These are phyloP conservation scores for Sebastes trivittatus DNA, from an alignment of 2,797 vertebrate genomes.

Conservation along the genomic window DNA sequence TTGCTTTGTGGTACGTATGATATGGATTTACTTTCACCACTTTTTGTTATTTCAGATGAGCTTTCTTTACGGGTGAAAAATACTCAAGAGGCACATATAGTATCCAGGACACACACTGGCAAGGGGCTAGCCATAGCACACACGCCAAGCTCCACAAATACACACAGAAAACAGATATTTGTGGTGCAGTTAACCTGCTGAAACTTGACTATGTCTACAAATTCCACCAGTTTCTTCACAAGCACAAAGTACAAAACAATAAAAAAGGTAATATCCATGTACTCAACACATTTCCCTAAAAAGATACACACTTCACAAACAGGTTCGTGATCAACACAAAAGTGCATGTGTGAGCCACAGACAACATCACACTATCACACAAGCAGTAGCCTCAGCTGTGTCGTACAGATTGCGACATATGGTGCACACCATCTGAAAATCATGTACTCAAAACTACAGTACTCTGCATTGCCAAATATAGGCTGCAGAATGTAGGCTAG, in stretches of 20 bases:
- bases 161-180: background rate
- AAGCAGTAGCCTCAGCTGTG: constrained; percentile 25
- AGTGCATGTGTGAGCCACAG: background rate
- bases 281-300: background rate
- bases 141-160: background rate
- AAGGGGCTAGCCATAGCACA: background rate
- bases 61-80: constrained; percentile 15
- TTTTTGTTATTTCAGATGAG: constrained; percentile 1
- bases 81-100: background rate
- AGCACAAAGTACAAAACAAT: background rate
- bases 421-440: constrained; percentile 47
- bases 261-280: background rate
- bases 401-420: constrained; percentile 50
- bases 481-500: constrained; percentile 39
- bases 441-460: constrained; percentile 25
- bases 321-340: background rate
- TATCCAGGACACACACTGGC: constrained; percentile 24
- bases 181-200: constrained; percentile 3
- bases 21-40: background rate
- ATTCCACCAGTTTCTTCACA: background rate
- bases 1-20: background rate
- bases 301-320: background rate
- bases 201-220: background rate
- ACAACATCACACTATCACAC: constrained; percentile 22
- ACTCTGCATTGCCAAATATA: constrained; percentile 48